Evolutionary conservation across 2,888 invertebrate species (phyloP).

Genomic region (Myopa testacea): DNA sequence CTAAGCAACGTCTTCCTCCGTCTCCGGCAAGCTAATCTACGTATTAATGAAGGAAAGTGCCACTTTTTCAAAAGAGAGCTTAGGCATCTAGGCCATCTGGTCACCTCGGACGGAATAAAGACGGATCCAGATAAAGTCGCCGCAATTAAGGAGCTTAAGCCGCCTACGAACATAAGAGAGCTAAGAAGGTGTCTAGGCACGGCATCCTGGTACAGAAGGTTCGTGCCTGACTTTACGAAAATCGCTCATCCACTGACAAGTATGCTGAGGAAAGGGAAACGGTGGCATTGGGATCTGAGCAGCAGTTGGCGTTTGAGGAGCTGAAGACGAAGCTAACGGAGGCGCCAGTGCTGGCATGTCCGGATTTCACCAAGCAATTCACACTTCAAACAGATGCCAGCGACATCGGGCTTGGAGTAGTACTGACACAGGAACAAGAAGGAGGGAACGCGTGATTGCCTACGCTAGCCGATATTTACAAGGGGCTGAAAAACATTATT

Average conservation of each 20-base stretch:
- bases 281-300: not conserved
- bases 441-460: not conserved
- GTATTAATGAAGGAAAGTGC: not conserved
- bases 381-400: too few relatives aligned
- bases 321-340: not conserved
- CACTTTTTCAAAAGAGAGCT: not conserved
- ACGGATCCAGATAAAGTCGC: constrained; percentile 1
- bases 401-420: too few relatives aligned
- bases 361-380: too few relatives aligned
- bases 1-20: too few relatives aligned
- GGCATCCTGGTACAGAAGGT: too few relatives aligned
- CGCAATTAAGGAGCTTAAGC: not conserved
- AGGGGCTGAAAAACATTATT: not conserved
- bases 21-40: too few relatives aligned
- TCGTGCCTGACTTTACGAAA: too few relatives aligned
- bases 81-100: too few relatives aligned
- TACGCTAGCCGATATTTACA: not conserved
- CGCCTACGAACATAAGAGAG: not conserved
- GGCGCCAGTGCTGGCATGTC: not conserved
- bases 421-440: too few relatives aligned
- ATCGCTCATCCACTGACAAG: too few relatives aligned
- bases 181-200: not conserved
- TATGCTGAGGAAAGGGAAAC: not conserved
- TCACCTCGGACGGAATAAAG: not conserved
- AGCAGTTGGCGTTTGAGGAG: not conserved